phyloP scores from a whole-genome alignment of 2,888 invertebrate genomes.

The Acanthacorydalis orientalis region DNA sequence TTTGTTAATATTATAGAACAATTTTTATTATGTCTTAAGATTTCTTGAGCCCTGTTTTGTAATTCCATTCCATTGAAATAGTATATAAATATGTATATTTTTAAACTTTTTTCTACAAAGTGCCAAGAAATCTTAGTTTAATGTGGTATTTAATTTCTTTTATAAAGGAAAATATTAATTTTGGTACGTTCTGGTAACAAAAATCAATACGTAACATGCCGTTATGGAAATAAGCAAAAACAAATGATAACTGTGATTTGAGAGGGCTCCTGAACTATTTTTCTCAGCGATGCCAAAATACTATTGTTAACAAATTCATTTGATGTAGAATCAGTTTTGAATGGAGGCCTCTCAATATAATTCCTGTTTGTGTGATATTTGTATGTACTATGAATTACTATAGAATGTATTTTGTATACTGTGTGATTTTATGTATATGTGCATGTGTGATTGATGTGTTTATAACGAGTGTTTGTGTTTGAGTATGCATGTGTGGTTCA shows the following conservation, averaged over 20 bases:
- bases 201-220: background rate
- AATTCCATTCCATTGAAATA: constrained; percentile 2
- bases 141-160: background rate
- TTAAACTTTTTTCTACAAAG: background rate
- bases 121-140: background rate
- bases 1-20: background rate
- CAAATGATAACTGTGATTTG: constrained; percentile 31
- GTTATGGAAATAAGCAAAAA: constrained; percentile 4
- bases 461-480: background rate
- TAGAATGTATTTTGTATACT: background rate
- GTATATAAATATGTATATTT: background rate
- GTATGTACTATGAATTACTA: background rate
- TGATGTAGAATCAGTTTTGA: background rate
- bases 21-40: background rate
- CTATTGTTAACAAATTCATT: background rate
- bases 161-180: too few species aligned
- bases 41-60: background rate
- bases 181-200: too few species aligned
- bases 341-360: constrained; percentile 5
- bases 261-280: constrained; percentile 22
- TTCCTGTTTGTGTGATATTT: constrained; percentile 6
- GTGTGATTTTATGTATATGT: background rate
- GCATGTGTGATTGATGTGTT: background rate
- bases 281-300: constrained; percentile 4
- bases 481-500: constrained; percentile 3